Base-by-base conservation (phyloP, 1,140 invertebrate species). In the Hestina assimilis region DNA sequence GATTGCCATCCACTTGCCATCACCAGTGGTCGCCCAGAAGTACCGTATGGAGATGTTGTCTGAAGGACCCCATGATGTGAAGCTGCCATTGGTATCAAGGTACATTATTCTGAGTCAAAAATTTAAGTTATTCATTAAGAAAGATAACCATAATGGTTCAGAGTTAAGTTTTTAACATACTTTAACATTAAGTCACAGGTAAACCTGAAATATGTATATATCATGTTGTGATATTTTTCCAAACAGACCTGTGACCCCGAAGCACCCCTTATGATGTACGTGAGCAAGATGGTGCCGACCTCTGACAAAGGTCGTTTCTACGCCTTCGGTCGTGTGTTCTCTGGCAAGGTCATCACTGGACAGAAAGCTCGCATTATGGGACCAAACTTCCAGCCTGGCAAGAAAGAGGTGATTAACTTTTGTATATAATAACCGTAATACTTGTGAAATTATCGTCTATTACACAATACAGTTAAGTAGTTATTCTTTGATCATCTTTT, bases 201-300 rank as follows among this genome's bases (percentile, higher is more conserved):
- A n/a, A n/a, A n/a, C n/a, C n/a, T n/a, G n/a, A n/a, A n/a, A n/a
- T n/a, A n/a, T n/a, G n/a, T n/a, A n/a, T n/a, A n/a, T n/a, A n/a
- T n/a, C n/a, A n/a, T n/a, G n/a, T n/a, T n/a, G n/a, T n/a, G n/a
- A n/a, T n/a, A n/a, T n/a, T n/a, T n/a, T 35, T 9, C 8, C 1
- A 4, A n/a, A 38, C 31, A 53, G 51, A 53, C n/a, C 19, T 53
- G 51, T 11, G 51, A 53, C 23, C 89, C 94, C 97, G 95, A 98
- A 70, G 99, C 94, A 64, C 98, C 97, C 14, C 92, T 99, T 19
- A 99, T 99, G 98, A 99, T 99, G 98, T 99, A 99, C 92, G 93
- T 99, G 62, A 99, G 98, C 15, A 99, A 99, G 91, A 99, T 99
- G 99, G 99, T 99, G 89, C 99, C 99, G 52, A 99, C 99, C 3